Percentiles rank a stretch among this genome's conserved stretches.
Conservation (phyloP, 1,140 invertebrate genomes). For the Hycleus cichorii region DNA sequence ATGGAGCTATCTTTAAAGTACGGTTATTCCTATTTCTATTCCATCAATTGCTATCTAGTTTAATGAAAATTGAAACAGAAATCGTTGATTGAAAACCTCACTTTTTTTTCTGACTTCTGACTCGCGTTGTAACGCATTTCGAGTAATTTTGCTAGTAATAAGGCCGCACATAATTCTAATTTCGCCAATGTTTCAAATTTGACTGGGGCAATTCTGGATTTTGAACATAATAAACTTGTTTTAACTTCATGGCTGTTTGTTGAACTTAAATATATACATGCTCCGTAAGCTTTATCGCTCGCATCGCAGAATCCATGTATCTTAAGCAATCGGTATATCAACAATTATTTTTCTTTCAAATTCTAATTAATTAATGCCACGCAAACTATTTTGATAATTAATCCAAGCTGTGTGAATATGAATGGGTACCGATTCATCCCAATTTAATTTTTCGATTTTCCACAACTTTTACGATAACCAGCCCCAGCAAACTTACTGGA, state of each 20-base stretch:
- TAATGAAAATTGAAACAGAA: too few relatives aligned
- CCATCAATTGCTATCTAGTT: too few relatives aligned
- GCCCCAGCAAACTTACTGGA: constrained; percentile 8
- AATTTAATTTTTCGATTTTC: constrained; percentile 10
- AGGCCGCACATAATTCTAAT: constrained; percentile 35
- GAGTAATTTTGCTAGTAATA: constrained; percentile 28
- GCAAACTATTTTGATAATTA: too few relatives aligned
- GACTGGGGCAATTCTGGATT: constrained; percentile 36
- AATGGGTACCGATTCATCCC: constrained; percentile 19
- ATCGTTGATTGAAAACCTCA: too few relatives aligned
- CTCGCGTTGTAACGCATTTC: too few relatives aligned
- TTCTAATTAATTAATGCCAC: background rate
- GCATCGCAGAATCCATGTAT: constrained; percentile 41
- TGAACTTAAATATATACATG: constrained; percentile 6
- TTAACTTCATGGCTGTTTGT: too few relatives aligned
- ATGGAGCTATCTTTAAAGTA: too few relatives aligned
- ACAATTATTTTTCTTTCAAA: too few relatives aligned
- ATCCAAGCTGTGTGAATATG: background rate
- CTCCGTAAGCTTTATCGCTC: constrained; percentile 37
- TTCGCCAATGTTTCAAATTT: constrained; percentile 30
- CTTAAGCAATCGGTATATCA: constrained; percentile 1
- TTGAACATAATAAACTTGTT: constrained; percentile 26
- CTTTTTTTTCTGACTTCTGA: too few relatives aligned
- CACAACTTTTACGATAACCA: constrained; percentile 16
- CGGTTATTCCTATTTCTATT: too few relatives aligned